Conservation (phyloP, 2,888 invertebrate species). For the Drosophila anomalata region DNA sequence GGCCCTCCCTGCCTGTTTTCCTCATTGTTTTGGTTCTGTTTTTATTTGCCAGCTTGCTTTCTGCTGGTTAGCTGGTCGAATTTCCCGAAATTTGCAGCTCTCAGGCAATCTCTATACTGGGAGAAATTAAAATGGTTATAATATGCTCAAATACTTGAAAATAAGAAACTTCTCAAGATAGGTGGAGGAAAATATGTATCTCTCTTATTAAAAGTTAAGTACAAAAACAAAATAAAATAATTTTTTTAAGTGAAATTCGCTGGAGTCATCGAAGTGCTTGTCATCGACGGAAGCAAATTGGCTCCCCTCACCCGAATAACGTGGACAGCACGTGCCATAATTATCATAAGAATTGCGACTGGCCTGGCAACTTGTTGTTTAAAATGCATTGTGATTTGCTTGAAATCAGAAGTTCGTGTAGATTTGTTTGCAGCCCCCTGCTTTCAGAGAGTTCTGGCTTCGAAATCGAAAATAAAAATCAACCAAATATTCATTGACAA, state of each 20-base stretch:
- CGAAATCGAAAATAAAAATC: constrained; percentile 9
- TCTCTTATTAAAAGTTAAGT: no score
- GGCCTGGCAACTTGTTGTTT: constrained; percentile 59
- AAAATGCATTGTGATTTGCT: constrained; percentile 60
- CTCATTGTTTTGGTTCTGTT: constrained; percentile 47
- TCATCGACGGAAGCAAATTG: constrained; percentile 57
- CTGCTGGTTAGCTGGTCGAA: constrained; percentile 75
- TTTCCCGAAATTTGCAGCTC: constrained; percentile 53
- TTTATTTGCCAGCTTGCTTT: constrained; percentile 76
- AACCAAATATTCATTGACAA: not conserved
- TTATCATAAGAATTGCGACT: constrained; percentile 16
- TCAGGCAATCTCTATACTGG: constrained; percentile 12
- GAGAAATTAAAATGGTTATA: not conserved
- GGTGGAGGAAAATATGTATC: no score
- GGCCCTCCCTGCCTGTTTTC: constrained; percentile 11
- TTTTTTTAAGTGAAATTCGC: not conserved
- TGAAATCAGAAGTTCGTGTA: constrained; percentile 3
- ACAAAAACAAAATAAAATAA: not conserved
- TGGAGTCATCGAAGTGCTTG: not conserved
- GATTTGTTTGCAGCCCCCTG: constrained; percentile 36
- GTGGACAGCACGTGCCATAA: constrained; percentile 27
- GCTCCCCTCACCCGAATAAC: constrained; percentile 34
- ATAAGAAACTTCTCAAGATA: not conserved
- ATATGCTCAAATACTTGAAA: not conserved
- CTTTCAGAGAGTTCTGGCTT: constrained; percentile 42